phyloP scores from a whole-genome alignment of 1,140 invertebrate genomes.

The Lasaia peninsularis region DNA sequence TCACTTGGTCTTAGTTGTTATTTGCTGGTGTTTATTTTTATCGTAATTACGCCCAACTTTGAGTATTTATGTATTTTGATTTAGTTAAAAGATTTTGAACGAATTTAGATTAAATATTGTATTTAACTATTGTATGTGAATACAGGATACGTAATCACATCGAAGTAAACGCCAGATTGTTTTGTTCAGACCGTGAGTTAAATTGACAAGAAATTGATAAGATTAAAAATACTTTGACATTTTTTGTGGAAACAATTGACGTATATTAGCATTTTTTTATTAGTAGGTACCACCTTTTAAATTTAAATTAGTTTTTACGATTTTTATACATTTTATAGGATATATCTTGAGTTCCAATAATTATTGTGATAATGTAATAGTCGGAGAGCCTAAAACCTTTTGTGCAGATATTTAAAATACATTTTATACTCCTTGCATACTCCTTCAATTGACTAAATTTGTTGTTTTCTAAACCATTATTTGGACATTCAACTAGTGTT shows the following conservation, averaged over 20 bases:
- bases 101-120: too few relatives aligned
- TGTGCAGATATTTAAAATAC: neutral
- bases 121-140: neutral
- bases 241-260: constrained; percentile 18
- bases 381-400: neutral
- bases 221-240: neutral
- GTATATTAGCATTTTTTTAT: constrained; percentile 33
- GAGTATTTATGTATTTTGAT: too few relatives aligned
- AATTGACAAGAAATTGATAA: constrained; percentile 1
- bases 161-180: constrained; percentile 4
- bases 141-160: constrained; percentile 8
- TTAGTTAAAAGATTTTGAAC: neutral
- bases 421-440: neutral
- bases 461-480: neutral
- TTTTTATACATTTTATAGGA: constrained; percentile 24
- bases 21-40: neutral
- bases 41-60: neutral
- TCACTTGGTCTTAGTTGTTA: neutral
- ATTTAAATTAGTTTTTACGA: constrained; percentile 19
- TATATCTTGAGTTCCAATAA: constrained; percentile 25
- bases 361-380: constrained; percentile 31
- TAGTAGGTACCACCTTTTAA: constrained; percentile 33
- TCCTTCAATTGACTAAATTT: neutral
- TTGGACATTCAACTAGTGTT: too few relatives aligned
- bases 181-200: too few relatives aligned